Conservation (phyloP, 2,888 invertebrate genomes). For the Acanthoscelides obtectus region DNA sequence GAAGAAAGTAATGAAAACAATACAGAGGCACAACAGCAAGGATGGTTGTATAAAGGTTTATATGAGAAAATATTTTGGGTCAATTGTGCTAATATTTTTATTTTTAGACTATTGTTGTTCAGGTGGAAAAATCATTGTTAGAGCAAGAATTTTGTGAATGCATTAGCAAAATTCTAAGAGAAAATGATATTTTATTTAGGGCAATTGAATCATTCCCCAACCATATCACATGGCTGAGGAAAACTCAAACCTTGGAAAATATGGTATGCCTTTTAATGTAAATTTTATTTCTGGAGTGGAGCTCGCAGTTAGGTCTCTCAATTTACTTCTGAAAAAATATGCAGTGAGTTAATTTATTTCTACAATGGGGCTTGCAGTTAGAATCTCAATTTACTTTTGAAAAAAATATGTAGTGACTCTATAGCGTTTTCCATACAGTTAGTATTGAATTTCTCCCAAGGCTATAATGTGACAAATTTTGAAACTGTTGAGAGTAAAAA, state of each 20-base stretch:
- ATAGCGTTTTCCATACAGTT: no score
- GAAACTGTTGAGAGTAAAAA: no score
- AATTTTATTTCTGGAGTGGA: not conserved
- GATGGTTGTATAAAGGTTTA: constrained; percentile 37
- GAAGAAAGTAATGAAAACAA: constrained; percentile 24
- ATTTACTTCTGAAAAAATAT: no score
- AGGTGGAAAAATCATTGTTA: constrained; percentile 35
- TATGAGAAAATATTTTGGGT: constrained; percentile 3
- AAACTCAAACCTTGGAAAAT: constrained; percentile 27
- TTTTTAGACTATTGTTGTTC: constrained; percentile 36
- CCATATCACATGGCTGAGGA: constrained; percentile 47
- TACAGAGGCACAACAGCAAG: constrained; percentile 33
- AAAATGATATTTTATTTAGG: constrained; percentile 34
- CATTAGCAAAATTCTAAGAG: constrained; percentile 34
- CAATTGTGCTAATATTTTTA: constrained; percentile 13
- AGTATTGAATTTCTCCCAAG: no score
- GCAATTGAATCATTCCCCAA: constrained; percentile 38
- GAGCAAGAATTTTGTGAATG: constrained; percentile 30
- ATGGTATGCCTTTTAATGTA: constrained; percentile 16
- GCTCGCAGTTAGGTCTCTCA: no score
- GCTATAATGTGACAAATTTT: no score
- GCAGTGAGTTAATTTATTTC: no score
- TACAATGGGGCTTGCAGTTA: no score
- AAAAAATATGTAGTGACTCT: no score
- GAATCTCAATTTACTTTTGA: no score